A percentile compares a stretch with the other conserved stretches of the same genome.
phyloP scores from a whole-genome alignment of 2,797 vertebrate species.

The Trematocara caparti region DNA sequence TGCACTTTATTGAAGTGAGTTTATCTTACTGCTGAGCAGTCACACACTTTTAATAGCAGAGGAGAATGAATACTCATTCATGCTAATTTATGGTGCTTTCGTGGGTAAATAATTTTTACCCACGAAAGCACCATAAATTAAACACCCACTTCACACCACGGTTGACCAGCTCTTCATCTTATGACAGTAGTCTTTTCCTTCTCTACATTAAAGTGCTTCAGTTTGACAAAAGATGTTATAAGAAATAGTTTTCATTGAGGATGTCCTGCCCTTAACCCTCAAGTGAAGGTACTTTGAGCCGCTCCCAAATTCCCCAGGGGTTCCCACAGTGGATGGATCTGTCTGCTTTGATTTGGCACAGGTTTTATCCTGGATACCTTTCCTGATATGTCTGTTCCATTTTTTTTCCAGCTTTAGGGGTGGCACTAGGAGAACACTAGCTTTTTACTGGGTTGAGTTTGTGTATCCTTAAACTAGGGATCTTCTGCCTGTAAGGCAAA shows the following conservation, averaged over 20 bases:
- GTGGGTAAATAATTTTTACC: neutral
- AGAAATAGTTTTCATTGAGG: neutral
- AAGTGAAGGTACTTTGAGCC: neutral
- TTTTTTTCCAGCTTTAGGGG: neutral
- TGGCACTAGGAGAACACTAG: neutral
- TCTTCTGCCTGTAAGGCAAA: neutral
- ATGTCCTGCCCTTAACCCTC: neutral
- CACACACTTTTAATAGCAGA: neutral
- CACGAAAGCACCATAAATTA: neutral
- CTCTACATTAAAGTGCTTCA: neutral
- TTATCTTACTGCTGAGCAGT: neutral
- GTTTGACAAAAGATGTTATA: neutral
- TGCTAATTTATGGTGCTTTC: neutral
- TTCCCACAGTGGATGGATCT: neutral
- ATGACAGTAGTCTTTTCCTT: neutral
- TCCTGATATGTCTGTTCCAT: neutral
- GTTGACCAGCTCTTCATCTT: neutral
- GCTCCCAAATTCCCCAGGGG: neutral
- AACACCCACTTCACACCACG: neutral
- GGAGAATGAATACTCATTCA: neutral
- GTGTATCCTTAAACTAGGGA: neutral
- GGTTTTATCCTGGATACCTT: neutral
- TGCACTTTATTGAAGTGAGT: neutral
- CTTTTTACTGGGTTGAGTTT: neutral
- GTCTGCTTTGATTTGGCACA: neutral